A percentile compares a stretch with the other conserved stretches of the same genome.
These are phyloP conservation scores for Bacillus rossius DNA, from an alignment of 1,140 invertebrate genomes.

Conservation along the genomic window DNA sequence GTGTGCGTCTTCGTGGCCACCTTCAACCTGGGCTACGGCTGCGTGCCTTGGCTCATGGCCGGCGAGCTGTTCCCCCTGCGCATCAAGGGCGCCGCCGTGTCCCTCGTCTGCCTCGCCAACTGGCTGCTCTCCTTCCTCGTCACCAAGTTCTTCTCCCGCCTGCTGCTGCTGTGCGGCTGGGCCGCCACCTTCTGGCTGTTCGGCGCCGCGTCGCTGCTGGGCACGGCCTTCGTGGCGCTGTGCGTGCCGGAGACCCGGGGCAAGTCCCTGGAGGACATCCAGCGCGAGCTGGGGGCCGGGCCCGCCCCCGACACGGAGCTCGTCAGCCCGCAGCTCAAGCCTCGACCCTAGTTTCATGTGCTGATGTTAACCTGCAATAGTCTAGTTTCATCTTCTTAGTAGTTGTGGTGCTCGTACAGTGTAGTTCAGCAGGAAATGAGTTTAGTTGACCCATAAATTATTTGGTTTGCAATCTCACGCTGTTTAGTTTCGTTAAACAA, in stretches of 20 bases:
- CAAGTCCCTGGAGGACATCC: constrained; percentile 67
- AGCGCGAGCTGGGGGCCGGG: constrained; percentile 49
- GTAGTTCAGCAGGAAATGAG: no score
- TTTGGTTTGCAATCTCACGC: no score
- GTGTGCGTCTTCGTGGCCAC: constrained; percentile 48
- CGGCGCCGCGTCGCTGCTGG: constrained; percentile 44
- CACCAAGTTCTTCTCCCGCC: constrained; percentile 49
- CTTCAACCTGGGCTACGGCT: constrained; percentile 57
- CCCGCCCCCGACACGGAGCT: background rate
- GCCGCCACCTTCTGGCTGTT: constrained; percentile 55
- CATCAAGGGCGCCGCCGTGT: constrained; percentile 48
- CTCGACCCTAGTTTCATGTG: no score
- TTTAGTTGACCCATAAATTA: no score
- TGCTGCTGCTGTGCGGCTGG: constrained; percentile 42
- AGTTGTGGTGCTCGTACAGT: no score
- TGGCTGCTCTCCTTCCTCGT: constrained; percentile 44
- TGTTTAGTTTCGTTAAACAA: no score
- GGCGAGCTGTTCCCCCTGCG: constrained; percentile 72
- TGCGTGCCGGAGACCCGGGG: constrained; percentile 75
- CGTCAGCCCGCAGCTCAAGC: no score
- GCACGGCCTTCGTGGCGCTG: constrained; percentile 49
- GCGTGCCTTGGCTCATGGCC: constrained; percentile 79
- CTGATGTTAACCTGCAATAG: no score
- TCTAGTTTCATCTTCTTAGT: no score
- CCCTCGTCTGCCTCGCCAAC: constrained; percentile 37